Percentiles rank a stretch among this genome's conserved stretches.
phyloP scores from a whole-genome alignment of 2,888 invertebrate genomes.

The Ariolimax columbianus region DNA sequence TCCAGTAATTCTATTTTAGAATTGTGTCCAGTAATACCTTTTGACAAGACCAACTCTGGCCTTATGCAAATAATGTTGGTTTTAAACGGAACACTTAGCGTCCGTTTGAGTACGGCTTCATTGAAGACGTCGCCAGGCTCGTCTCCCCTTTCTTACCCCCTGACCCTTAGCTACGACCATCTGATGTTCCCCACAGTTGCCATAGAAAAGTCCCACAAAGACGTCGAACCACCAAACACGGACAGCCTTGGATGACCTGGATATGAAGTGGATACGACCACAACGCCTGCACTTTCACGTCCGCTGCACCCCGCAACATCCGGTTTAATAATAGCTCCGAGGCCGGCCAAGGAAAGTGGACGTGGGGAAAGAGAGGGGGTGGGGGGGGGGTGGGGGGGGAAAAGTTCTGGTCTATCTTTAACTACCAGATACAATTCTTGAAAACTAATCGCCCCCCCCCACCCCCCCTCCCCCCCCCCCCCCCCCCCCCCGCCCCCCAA shows the following conservation, averaged over 20 bases:
- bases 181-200: slow-evolving; percentile 36
- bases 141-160: slow-evolving; percentile 33
- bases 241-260: slow-evolving; percentile 25
- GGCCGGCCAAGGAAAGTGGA: slow-evolving; percentile 4
- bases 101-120: slow-evolving; percentile 6
- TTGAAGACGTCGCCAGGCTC: slow-evolving; percentile 16
- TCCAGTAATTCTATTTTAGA: slow-evolving; percentile 2
- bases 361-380: too few species aligned
- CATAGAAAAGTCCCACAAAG: slow-evolving; percentile 33
- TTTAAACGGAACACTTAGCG: slow-evolving; percentile 27
- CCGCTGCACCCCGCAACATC: slow-evolving; percentile 14
- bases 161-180: slow-evolving; percentile 42
- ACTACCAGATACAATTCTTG: too few species aligned
- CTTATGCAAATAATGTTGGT: slow-evolving; percentile 46
- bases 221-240: slow-evolving; percentile 29
- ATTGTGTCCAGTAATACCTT: slow-evolving; percentile 23
- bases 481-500: too few species aligned
- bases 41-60: slow-evolving; percentile 28
- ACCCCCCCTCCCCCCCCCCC: too few species aligned
- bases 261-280: slow-evolving; percentile 47
- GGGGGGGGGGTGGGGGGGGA: too few species aligned
- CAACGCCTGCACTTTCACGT: slow-evolving; percentile 32
- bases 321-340: background rate
- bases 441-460: too few species aligned
- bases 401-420: too few species aligned